Evolutionary conservation across 2,888 invertebrate species (phyloP).

Genomic region (Sabatieria punctata): DNA sequence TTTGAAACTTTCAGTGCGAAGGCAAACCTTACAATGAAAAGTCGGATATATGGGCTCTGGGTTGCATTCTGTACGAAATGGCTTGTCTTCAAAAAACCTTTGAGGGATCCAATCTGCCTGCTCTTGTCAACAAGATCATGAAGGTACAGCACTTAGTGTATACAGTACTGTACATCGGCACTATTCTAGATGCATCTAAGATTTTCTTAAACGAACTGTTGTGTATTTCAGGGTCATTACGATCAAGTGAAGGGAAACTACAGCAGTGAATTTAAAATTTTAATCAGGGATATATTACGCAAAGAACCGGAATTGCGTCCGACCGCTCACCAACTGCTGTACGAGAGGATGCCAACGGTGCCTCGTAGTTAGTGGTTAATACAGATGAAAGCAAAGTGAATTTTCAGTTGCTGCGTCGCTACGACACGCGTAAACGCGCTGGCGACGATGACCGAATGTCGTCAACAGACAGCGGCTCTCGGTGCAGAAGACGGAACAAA

Average conservation of each 20-base stretch:
- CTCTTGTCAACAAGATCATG: slow-evolving; percentile 55
- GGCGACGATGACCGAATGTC: neutral
- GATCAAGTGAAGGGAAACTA: slow-evolving; percentile 49
- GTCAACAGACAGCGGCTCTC: neutral
- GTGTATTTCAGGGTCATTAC: slow-evolving; percentile 47
- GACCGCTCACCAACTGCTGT: slow-evolving; percentile 44
- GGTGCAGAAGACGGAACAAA: neutral
- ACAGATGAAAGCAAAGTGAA: too few relatives aligned
- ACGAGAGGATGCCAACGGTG: slow-evolving; percentile 26
- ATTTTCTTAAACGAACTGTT: too few relatives aligned
- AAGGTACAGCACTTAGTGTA: slow-evolving; percentile 36
- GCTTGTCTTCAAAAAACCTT: slow-evolving; percentile 53
- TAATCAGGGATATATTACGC: slow-evolving; percentile 47
- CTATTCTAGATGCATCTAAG: too few relatives aligned
- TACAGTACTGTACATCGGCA: neutral
- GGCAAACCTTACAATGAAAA: slow-evolving; percentile 57
- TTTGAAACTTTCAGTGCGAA: slow-evolving; percentile 53
- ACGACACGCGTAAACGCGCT: neutral
- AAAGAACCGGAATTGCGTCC: slow-evolving; percentile 46
- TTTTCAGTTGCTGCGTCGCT: neutral
- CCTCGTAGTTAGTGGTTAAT: neutral
- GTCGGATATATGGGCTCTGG: slow-evolving; percentile 57
- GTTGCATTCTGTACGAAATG: slow-evolving; percentile 57
- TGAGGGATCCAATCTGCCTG: slow-evolving; percentile 53
- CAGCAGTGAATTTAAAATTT: slow-evolving; percentile 45